These are phyloP conservation scores for Carpatolechia fugitivella DNA, from an alignment of 2,888 invertebrate species.

Conservation along the genomic window DNA sequence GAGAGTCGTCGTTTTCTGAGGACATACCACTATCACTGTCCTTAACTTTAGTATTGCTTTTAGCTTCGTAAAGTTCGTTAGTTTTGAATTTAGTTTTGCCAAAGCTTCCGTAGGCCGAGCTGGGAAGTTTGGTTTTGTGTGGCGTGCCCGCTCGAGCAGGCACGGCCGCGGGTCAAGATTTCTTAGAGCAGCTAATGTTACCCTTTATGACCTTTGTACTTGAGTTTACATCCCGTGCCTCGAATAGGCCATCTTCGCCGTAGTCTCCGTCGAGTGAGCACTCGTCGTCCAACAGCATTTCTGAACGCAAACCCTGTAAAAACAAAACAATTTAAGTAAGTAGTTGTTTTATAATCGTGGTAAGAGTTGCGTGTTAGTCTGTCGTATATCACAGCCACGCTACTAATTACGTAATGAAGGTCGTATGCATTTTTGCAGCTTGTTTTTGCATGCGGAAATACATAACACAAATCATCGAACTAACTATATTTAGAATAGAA, in stretches of 20 bases:
- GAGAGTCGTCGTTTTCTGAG: constrained; percentile 67
- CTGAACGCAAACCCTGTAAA: constrained; percentile 65
- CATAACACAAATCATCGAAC: too few relatives aligned
- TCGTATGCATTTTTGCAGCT: background rate
- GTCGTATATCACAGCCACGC: background rate
- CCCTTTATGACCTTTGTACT: constrained; percentile 63
- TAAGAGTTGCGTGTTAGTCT: background rate
- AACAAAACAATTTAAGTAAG: background rate
- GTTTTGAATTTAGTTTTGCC: constrained; percentile 51
- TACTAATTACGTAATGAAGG: background rate
- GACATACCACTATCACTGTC: constrained; percentile 66
- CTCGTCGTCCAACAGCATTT: constrained; percentile 61
- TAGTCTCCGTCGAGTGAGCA: constrained; percentile 59
- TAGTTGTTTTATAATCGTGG: background rate
- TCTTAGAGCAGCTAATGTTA: constrained; percentile 45
- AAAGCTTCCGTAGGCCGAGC: constrained; percentile 62
- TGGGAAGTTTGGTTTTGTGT: constrained; percentile 36
- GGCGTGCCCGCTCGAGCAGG: constrained; percentile 57
- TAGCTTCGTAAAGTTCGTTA: constrained; percentile 28
- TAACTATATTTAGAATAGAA: too few relatives aligned
- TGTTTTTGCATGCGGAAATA: constrained; percentile 5
- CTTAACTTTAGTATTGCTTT: constrained; percentile 29
- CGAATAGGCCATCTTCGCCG: constrained; percentile 58
- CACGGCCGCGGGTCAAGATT: constrained; percentile 75
- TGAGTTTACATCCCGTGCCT: constrained; percentile 53